Evolutionary conservation across 2,797 vertebrate species (phyloP).

Genomic region (Rachycentron canadum): DNA sequence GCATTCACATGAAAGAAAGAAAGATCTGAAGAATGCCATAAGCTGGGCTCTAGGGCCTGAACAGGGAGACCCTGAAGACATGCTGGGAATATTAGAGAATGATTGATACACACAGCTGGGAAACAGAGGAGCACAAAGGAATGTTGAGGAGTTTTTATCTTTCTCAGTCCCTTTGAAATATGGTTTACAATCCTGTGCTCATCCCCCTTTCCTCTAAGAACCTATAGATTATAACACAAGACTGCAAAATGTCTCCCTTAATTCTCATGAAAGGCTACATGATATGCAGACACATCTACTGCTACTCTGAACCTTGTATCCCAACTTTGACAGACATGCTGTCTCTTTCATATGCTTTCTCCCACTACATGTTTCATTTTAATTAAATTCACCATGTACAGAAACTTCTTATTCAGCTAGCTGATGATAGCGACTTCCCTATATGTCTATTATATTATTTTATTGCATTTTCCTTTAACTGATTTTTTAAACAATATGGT

Average conservation of each 20-base stretch:
- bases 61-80: constrained; percentile 75
- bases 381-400: constrained; percentile 30
- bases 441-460: background rate
- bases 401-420: background rate
- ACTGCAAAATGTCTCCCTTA: constrained; percentile 55
- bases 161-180: constrained; percentile 71
- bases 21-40: constrained; percentile 80
- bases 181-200: constrained; percentile 68
- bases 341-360: constrained; percentile 24
- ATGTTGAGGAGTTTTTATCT: constrained; percentile 70
- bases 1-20: constrained; percentile 77
- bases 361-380: background rate
- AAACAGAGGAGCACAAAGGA: constrained; percentile 65
- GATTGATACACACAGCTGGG: constrained; percentile 78
- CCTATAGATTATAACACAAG: constrained; percentile 69
- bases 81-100: constrained; percentile 80
- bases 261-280: constrained; percentile 61
- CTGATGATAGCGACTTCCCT: background rate
- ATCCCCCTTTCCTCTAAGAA: constrained; percentile 63
- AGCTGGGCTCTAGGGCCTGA: constrained; percentile 74
- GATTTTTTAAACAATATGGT: background rate
- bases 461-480: background rate
- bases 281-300: constrained; percentile 13
- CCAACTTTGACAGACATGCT: constrained; percentile 25
- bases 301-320: constrained; percentile 19